Base-by-base conservation (phyloP, 2,888 invertebrate genomes). In the Acanthosepion pharaonis region DNA sequence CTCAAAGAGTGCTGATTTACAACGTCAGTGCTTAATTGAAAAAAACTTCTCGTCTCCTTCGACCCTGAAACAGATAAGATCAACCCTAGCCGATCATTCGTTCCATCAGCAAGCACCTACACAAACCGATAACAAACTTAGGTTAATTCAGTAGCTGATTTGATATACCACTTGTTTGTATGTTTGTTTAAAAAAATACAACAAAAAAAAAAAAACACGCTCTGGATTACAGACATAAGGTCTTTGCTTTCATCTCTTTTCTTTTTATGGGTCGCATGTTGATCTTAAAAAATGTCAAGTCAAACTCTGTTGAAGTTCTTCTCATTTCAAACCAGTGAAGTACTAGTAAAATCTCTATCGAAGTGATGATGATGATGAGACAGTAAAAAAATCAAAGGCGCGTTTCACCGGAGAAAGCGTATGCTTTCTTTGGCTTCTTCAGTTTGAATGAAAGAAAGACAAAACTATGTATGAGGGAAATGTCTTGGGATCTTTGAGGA, bases 21-120 rank as follows among this genome's bases (percentile, higher is more conserved):
- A 78, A 78, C 15, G n/a, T 78, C n/a, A 78, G n/a, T 33, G n/a
- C 15, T n/a, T n/a, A 78, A 78, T 78, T 33, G n/a, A 78, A 78
- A 33, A 33, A 78, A 11, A 33, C n/a, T 78, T 1, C n/a, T 78
- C 78, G n/a, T 78, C 23, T 33, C 78, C 18, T 15, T 78, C n/a
- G n/a, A 78, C 78, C 78, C 78, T n/a, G n/a, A 78, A 33, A 78
- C 78, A n/a, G 78, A 78, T 78, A 78, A 78, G n/a, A 78, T 33
- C 78, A 78, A 11, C 78, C 78, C 78, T 15, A n/a, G 18, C n/a
- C n/a, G 78, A 11, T 11, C 78, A 78, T 78, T 78, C n/a, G 15
- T 78, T 78, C 11, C 11, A n/a, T 11, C 33, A 15, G 78, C n/a
- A 6, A 23, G 23, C 59, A 59, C 59, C 59, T 23, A 59, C 59